Base-by-base conservation (phyloP, 2,797 vertebrate species). In the Rhinichthys osculus region DNA sequence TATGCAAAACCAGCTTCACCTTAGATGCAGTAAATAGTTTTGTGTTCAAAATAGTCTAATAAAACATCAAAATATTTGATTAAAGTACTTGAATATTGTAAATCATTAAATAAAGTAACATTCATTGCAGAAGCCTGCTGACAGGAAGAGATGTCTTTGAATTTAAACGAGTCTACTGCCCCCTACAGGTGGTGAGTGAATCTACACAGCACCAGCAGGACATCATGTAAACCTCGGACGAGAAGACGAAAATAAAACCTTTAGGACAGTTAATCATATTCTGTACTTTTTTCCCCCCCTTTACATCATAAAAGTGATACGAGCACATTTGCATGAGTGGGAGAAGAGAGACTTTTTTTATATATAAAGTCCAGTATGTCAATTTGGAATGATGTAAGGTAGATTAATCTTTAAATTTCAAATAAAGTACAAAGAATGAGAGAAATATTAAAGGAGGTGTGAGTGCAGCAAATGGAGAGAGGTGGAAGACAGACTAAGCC, bases 191-290 rank as follows among this genome's bases (percentile, higher is more conserved):
- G 11, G 96, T 98, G 92, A 98, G 97, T 0, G 97, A 98, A 93
- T 97, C 97, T 16, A 96, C 96, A 89, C 97, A 98, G 94, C 97
- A 98, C 89, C 96, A 98, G 89, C 95, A 97, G 0, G 97, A 98
- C 91, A 89, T 97, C 92, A 96, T 98, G 90, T 98, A 96, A 83
- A 86, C 86, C 47, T 85, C 44, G 11, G 52, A 33, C 11, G 0
- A 44, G 40, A 86, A 62, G 82, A 67, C n/a, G 21, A 44, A 42
- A 83, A 85, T 74, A 85, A 84, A 78, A 67, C 69, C 59, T 62
- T 30, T 64, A 85, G 42, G 62, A 35, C 42, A 77, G 62, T 66
- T 67, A 27, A 42, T 83, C 38, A 70, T 52, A 74, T 54, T 44
- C 85, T 83, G 72, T 66, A 74, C 78, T 82, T 40, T 64, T n/a